Percentiles rank a stretch among this genome's conserved stretches.
These are phyloP conservation scores for Scomberomorus guttatus DNA, from an alignment of 2,797 vertebrate genomes.

Conservation along the genomic window DNA sequence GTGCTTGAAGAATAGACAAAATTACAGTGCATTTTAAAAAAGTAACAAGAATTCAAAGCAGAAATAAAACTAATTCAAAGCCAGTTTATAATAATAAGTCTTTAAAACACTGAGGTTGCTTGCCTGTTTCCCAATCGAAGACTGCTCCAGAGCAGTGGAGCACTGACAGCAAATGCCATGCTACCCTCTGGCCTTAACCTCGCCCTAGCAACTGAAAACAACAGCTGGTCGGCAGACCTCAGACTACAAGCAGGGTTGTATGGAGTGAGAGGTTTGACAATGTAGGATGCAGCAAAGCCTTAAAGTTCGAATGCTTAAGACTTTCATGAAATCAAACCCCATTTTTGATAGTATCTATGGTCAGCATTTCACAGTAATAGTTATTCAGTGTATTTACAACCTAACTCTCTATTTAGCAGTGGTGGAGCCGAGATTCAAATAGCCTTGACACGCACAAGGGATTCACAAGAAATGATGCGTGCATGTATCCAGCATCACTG, in stretches of 20 bases:
- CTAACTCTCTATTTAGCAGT: background rate
- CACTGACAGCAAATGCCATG: background rate
- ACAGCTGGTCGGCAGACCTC: background rate
- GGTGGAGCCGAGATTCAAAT: too few relatives aligned
- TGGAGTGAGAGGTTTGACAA: background rate
- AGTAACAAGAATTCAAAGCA: too few relatives aligned
- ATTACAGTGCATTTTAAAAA: background rate
- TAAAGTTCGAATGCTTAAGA: background rate
- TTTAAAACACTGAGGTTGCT: background rate
- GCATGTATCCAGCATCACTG: too few relatives aligned
- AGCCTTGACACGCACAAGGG: too few relatives aligned
- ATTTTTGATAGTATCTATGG: background rate
- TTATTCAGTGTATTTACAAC: background rate
- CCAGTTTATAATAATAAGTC: background rate
- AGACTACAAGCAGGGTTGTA: background rate
- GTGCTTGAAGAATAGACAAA: background rate
- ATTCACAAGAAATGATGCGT: too few relatives aligned
- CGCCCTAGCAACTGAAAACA: background rate
- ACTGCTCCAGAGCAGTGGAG: background rate
- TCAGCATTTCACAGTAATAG: background rate
- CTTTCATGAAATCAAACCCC: background rate
- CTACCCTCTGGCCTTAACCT: background rate
- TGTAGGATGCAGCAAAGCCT: background rate
- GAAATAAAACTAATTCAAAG: background rate
- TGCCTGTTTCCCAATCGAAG: too few relatives aligned